phyloP scores from a whole-genome alignment of 2,888 invertebrate genomes.

The Eurois occulta region DNA sequence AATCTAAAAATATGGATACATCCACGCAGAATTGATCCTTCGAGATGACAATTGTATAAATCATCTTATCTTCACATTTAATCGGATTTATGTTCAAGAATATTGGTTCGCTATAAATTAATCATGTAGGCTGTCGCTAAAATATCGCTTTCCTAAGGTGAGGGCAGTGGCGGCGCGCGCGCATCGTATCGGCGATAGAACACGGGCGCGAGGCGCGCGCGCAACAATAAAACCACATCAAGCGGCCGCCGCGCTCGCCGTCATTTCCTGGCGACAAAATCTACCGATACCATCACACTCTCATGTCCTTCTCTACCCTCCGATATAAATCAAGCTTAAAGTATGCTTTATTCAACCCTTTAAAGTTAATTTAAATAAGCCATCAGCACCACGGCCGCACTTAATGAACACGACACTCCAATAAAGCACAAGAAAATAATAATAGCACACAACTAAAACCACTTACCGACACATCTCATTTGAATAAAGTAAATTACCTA shows the following conservation, averaged over 20 bases:
- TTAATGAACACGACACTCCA: constrained; percentile 88
- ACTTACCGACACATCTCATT: constrained; percentile 86
- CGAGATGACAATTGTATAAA: constrained; percentile 81
- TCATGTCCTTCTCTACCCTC: constrained; percentile 78
- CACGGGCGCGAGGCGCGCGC: constrained; percentile 78
- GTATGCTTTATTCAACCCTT: constrained; percentile 75
- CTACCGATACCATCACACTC: constrained; percentile 86
- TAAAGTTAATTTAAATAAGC: constrained; percentile 86
- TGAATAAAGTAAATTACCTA: constrained; percentile 88
- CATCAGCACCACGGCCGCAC: constrained; percentile 78
- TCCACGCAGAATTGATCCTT: constrained; percentile 71
- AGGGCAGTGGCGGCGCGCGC: constrained; percentile 78
- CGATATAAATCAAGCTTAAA: constrained; percentile 85
- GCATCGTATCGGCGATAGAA: constrained; percentile 83
- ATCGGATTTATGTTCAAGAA: constrained; percentile 85
- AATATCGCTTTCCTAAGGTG: constrained; percentile 86
- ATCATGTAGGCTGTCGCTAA: constrained; percentile 90
- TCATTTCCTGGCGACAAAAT: constrained; percentile 89
- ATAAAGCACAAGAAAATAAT: constrained; percentile 88
- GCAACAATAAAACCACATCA: constrained; percentile 82
- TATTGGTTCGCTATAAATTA: constrained; percentile 89
- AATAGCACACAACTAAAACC: constrained; percentile 88
- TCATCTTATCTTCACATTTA: constrained; percentile 87
- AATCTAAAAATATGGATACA: constrained; percentile 60
- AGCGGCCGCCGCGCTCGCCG: constrained; percentile 73